A percentile compares a stretch with the other conserved stretches of the same genome.
These are phyloP conservation scores for Notamacropus eugenii DNA, from an alignment of 2,797 vertebrate genomes.

Conservation along the genomic window DNA sequence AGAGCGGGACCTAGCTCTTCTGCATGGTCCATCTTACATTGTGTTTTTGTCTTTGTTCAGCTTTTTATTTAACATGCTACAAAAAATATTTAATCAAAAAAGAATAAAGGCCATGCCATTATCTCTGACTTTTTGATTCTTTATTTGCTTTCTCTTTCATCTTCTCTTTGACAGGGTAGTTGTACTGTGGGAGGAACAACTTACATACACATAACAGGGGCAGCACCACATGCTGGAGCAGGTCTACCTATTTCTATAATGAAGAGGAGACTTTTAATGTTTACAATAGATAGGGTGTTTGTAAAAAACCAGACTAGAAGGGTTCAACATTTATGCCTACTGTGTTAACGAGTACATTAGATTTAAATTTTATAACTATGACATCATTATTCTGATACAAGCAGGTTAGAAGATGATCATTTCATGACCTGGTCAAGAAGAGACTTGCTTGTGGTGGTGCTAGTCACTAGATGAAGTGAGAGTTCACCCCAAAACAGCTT, in stretches of 20 bases:
- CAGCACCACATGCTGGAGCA: background rate
- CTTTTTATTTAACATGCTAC: background rate
- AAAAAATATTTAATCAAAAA: background rate
- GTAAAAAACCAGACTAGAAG: no score
- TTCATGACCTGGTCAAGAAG: background rate
- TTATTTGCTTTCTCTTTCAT: background rate
- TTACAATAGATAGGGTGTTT: background rate
- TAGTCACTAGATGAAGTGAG: background rate
- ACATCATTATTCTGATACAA: no score
- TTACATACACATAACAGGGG: no score
- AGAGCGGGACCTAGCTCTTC: background rate
- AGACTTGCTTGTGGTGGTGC: no score
- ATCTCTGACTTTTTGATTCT: background rate
- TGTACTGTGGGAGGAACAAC: no score
- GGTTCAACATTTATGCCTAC: no score
- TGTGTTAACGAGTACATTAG: no score
- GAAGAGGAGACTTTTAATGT: background rate
- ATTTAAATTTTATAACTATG: no score
- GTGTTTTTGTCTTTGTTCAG: background rate
- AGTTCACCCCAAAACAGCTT: background rate
- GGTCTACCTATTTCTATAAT: no score
- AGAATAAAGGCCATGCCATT: background rate
- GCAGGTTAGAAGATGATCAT: background rate
- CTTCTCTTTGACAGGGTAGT: background rate
- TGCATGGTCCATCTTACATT: background rate